Conservation (phyloP, 2,888 invertebrate species). For the Agrochola macilenta region DNA sequence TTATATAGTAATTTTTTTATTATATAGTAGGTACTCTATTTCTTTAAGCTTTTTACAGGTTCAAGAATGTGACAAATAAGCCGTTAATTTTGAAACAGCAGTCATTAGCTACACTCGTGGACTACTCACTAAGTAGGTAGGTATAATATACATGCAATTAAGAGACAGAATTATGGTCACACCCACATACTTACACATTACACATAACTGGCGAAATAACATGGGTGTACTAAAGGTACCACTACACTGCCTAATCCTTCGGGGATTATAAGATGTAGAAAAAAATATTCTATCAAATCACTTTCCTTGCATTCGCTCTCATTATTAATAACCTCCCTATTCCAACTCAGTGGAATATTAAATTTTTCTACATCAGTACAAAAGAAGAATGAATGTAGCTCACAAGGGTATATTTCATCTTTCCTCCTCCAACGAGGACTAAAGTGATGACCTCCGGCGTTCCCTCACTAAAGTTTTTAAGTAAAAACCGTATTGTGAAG, state of each 20-base stretch:
- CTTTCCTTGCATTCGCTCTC: background rate
- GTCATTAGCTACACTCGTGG: background rate
- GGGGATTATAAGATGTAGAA: background rate
- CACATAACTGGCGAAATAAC: too few relatives aligned
- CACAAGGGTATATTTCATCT: conserved; percentile 27
- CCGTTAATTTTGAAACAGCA: background rate
- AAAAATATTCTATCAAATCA: background rate
- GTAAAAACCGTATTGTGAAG: conserved; percentile 11
- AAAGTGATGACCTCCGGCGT: conserved; percentile 29
- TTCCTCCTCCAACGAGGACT: conserved; percentile 14
- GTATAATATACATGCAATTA: background rate
- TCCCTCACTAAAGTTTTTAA: conserved; percentile 34
- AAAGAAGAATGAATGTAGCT: conserved; percentile 22
- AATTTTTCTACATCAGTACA: conserved; percentile 9
- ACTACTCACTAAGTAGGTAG: too few relatives aligned
- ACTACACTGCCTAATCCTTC: too few relatives aligned
- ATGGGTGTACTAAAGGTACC: too few relatives aligned
- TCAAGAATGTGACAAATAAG: background rate
- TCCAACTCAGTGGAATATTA: conserved; percentile 20
- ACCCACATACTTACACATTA: too few relatives aligned
- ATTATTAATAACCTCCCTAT: background rate
- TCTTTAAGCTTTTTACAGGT: background rate
- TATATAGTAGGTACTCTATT: background rate
- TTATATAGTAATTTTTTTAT: background rate
- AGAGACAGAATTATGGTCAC: too few relatives aligned